These are phyloP conservation scores for Troides oblongomaculatus DNA, from an alignment of 2,888 invertebrate genomes.

Conservation along the genomic window DNA sequence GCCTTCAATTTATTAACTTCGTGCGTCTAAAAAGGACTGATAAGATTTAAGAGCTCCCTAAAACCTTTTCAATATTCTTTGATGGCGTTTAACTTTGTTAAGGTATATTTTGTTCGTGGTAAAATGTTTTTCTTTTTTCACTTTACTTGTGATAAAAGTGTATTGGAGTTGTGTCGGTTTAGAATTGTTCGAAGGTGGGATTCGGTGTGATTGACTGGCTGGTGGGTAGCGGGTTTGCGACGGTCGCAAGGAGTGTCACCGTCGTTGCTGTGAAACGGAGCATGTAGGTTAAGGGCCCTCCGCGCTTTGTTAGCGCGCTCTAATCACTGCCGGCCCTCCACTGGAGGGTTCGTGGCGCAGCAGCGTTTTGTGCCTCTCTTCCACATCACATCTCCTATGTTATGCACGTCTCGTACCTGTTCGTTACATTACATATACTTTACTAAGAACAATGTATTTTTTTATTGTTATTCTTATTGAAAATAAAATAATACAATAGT, in stretches of 20 bases:
- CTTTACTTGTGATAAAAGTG: neutral
- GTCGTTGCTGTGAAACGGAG: slow-evolving; percentile 72
- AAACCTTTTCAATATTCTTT: slow-evolving; percentile 31
- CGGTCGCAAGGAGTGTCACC: slow-evolving; percentile 62
- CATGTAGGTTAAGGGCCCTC: slow-evolving; percentile 77
- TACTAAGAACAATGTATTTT: neutral
- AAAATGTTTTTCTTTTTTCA: neutral
- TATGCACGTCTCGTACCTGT: slow-evolving; percentile 51
- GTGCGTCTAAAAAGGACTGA: slow-evolving; percentile 48
- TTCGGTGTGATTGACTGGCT: slow-evolving; percentile 54
- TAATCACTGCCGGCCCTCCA: slow-evolving; percentile 76
- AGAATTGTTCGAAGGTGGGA: slow-evolving; percentile 41
- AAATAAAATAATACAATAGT: no score
- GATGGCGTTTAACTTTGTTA: neutral
- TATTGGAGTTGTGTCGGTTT: neutral
- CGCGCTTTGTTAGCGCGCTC: slow-evolving; percentile 78
- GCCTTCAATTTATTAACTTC: slow-evolving; percentile 51
- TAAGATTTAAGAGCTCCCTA: slow-evolving; percentile 41
- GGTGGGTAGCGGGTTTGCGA: slow-evolving; percentile 58
- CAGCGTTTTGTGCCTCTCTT: slow-evolving; percentile 73
- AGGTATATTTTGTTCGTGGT: neutral
- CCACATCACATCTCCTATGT: slow-evolving; percentile 53
- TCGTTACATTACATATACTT: slow-evolving; percentile 26
- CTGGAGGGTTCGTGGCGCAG: slow-evolving; percentile 67
- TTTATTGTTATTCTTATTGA: no score